Conservation (phyloP, 2,113 vertebrate genomes). For the Pipra filicauda region DNA sequence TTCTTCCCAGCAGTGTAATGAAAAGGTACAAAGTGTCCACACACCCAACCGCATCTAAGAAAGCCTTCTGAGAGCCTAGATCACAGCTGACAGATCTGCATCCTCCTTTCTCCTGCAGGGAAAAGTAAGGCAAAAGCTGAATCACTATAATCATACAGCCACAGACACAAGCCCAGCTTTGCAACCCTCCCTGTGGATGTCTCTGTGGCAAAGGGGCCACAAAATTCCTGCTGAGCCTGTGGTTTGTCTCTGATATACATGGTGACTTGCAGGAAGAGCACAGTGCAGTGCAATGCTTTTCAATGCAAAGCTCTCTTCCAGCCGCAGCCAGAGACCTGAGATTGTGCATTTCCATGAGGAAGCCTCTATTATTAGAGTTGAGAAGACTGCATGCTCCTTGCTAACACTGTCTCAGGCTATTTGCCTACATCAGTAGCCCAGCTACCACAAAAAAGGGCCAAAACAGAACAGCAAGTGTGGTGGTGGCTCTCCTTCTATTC, state of each 20-base stretch:
- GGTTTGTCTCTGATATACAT: not conserved
- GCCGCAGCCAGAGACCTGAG: not conserved
- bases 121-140: not conserved
- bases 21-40: not conserved
- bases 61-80: not conserved
- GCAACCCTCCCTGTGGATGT: not conserved
- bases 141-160: not conserved
- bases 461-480: not conserved
- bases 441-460: not conserved
- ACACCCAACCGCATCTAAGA: not conserved
- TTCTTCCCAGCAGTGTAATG: not conserved
- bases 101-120: not conserved
- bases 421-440: not conserved
- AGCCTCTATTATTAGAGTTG: not conserved
- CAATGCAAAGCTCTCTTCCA: not conserved
- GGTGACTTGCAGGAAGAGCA: not conserved
- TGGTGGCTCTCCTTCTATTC: not conserved
- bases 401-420: not conserved
- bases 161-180: not conserved
- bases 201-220: not conserved
- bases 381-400: not conserved
- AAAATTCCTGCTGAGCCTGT: not conserved
- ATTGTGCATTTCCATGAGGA: not conserved
- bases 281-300: not conserved
- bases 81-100: not conserved